Base-by-base conservation (phyloP, 2,888 invertebrate species). In the Melinaea marsaeus region DNA sequence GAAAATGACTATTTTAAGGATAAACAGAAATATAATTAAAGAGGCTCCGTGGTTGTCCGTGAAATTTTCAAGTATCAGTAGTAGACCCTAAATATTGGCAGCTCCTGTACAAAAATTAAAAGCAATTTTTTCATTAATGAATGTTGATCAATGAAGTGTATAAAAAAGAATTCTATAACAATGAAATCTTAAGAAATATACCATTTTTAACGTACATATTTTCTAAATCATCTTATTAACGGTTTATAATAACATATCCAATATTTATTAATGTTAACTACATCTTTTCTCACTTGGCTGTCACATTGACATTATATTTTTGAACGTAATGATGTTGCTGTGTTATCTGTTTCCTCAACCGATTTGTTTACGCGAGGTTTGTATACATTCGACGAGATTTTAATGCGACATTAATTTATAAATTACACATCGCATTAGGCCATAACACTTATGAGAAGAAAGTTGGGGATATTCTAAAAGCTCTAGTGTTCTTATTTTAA, bases 321-420 rank as follows among this genome's bases (percentile, higher is more conserved):
- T 42, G 57, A 64, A 64, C 63, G 47, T 46, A 48, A 58, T 2
- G 35, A 35, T 32, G 35, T 34, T 55, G 7, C 57, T 63, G 57
- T 61, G 61, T 61, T 55, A 58, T 61, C 33, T 61, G 54, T 57
- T 57, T 60, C 58, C 47, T 64, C 60, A 57, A 64, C 57, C 57
- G 68, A 66, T 68, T 69, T 66, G 68, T 71, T 71, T 69, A 68
- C 69, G 71, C 66, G 68, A 68, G 64, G 45, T 68, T 68, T 71
- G 69, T 69, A 65, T 69, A 71, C 66, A 63, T 57, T 63, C 57
- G 60, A 64, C 22, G 65, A 61, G 57, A 34, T 58, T 64, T 60
- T 62, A 57, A 59, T 62, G 61, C 56, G 54, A 55, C 61, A 65
- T 62, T 64, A 62, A 64, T 59, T 58, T 45, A 47, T 60, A 58